Percentiles rank a stretch among this genome's conserved stretches.
Evolutionary conservation across 2,113 vertebrate genomes (phyloP).

Genomic region (Boulengeromyrus knoepffleri): DNA sequence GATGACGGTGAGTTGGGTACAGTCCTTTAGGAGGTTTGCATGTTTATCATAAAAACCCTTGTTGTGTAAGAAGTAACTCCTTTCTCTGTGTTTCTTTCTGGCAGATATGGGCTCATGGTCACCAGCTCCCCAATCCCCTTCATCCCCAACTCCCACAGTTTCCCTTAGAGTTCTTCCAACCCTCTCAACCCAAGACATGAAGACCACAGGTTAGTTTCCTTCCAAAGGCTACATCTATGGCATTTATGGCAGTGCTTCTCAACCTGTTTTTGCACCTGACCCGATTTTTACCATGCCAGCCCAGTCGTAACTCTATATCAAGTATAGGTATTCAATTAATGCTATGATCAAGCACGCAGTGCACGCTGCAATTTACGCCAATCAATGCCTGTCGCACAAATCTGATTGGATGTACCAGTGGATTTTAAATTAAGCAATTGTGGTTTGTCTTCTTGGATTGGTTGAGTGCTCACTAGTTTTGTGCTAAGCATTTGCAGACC

Average conservation of each 20-base stretch:
- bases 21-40: not conserved
- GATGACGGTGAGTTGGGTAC: conserved; percentile 73
- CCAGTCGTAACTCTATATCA: too few species aligned
- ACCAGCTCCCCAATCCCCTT: conserved; percentile 63
- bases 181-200: conserved; percentile 89
- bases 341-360: too few species aligned
- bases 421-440: too few species aligned
- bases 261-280: not conserved
- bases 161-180: conserved; percentile 84
- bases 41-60: not conserved
- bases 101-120: conserved; percentile 80
- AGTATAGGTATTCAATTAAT: too few species aligned
- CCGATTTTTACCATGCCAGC: too few species aligned
- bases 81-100: conserved; percentile 16
- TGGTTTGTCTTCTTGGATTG: too few species aligned
- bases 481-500: too few species aligned
- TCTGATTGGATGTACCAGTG: too few species aligned
- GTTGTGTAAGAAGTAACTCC: not conserved
- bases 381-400: too few species aligned
- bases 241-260: not conserved
- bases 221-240: not conserved
- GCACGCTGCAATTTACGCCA: too few species aligned
- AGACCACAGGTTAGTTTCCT: conserved; percentile 72
- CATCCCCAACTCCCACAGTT: conserved; percentile 70
- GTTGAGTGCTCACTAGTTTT: too few species aligned